These are phyloP conservation scores for Ernsta delagoae DNA, from an alignment of 2,888 invertebrate genomes.

Conservation along the genomic window DNA sequence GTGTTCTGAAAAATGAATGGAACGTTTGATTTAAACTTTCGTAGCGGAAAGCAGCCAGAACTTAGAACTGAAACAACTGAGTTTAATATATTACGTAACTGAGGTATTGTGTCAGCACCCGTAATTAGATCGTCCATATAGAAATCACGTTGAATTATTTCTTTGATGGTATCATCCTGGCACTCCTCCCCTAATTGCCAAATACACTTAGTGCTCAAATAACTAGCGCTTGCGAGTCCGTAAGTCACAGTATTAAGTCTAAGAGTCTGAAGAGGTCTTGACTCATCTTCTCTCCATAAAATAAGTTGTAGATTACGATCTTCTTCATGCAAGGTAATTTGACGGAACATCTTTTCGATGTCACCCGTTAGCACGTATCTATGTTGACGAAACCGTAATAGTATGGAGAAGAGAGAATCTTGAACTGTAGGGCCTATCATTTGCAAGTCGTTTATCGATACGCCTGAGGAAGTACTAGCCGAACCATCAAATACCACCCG, in stretches of 20 bases:
- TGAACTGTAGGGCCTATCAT: constrained; percentile 41
- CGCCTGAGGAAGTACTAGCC: constrained; percentile 40
- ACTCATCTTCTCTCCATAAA: constrained; percentile 40
- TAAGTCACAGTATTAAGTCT: constrained; percentile 35
- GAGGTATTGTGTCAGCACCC: not conserved
- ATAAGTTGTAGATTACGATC: constrained; percentile 38
- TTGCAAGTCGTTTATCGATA: constrained; percentile 43
- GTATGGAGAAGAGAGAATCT: constrained; percentile 40
- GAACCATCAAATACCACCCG: constrained; percentile 46
- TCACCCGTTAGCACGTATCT: constrained; percentile 41
- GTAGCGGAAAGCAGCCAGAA: constrained; percentile 22
- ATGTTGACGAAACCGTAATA: constrained; percentile 38
- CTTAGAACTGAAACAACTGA: constrained; percentile 4
- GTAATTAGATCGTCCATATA: constrained; percentile 18
- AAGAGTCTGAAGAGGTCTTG: constrained; percentile 25
- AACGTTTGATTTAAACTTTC: constrained; percentile 30
- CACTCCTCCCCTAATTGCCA: constrained; percentile 38
- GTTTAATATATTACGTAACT: constrained; percentile 9
- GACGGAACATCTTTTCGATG: constrained; percentile 43
- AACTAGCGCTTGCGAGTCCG: constrained; percentile 37
- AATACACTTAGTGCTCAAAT: constrained; percentile 29
- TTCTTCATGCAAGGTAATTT: constrained; percentile 28
- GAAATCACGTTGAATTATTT: constrained; percentile 12
- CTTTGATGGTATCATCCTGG: constrained; percentile 14
- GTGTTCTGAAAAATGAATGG: constrained; percentile 19